Evolutionary conservation across 2,888 invertebrate genomes (phyloP).

Genomic region (Clusia tigrina): DNA sequence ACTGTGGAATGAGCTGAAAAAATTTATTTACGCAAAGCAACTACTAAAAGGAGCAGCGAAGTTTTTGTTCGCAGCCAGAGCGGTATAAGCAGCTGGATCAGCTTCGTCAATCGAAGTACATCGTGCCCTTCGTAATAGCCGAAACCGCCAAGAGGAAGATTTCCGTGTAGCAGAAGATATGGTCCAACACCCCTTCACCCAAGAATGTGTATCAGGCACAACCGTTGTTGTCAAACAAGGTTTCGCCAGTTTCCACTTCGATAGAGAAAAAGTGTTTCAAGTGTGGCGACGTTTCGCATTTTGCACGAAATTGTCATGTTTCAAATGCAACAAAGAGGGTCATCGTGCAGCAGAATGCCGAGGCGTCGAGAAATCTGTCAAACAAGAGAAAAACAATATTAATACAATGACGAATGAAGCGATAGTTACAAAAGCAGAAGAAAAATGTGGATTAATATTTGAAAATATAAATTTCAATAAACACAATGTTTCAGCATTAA

Average conservation of each 20-base stretch:
- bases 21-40: slow-evolving; percentile 17
- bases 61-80: neutral
- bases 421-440: neutral
- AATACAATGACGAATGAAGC: neutral
- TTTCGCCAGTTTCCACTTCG: neutral
- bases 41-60: slow-evolving; percentile 8
- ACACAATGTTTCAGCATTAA: neutral
- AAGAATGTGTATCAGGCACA: neutral
- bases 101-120: slow-evolving; percentile 19
- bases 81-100: neutral
- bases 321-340: neutral
- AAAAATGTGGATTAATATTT: neutral
- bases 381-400: neutral
- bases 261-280: neutral
- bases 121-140: slow-evolving; percentile 2
- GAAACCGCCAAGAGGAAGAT: neutral
- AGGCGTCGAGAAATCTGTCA: neutral
- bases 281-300: slow-evolving; percentile 5
- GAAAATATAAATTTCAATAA: neutral
- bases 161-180: neutral
- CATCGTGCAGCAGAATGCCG: neutral
- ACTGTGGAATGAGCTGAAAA: slow-evolving; percentile 11
- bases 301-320: neutral
- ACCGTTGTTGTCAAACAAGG: slow-evolving; percentile 1
- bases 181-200: neutral